Base-by-base conservation (phyloP, 2,797 vertebrate genomes). In the Sphaeramia orbicularis region DNA sequence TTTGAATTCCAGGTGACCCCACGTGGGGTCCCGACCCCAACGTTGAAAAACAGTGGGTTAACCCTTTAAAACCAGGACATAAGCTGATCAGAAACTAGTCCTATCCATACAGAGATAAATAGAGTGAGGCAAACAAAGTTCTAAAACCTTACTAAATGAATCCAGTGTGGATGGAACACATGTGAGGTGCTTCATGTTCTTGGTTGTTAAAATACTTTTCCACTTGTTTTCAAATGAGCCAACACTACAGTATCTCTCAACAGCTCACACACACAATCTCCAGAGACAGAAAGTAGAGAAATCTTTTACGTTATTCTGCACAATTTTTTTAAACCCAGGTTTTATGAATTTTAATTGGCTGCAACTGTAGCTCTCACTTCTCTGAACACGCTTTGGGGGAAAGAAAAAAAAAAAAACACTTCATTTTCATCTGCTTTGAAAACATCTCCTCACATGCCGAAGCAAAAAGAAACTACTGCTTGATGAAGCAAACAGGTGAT, bases 291-390 rank as follows among this genome's bases (percentile, higher is more conserved):
- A 15, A 65, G 14, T 13, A 12, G 6, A 66, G 18, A 52, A 72
- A 19, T 36, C 11, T 52, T 49, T 18, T 10, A 13, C 15, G 4
- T 59, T 40, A n/a, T 76, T 64, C 21, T 37, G 37, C 30, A 48
- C 37, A 1, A 15, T 45, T 52, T 48, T 57, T 52, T 0, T n/a
- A n/a, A 59, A n/a, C n/a, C 38, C n/a, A 21, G 48, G 19, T 24
- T 55, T 16, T 38, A 21, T 50, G 32, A 60, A 68, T 65, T 75
- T 81, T 59, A 76, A 75, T 83, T 76, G 49, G 54, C 40, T 7
- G 38, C 15, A 48, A 63, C 27, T 64, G 61, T 21, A 45, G 35
- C 42, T 51, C 15, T 44, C 35, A 68, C 58, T 43, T 72, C 47
- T 74, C 68, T 70, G 45, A 76, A 64, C 30, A 27, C 11, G 47